phyloP scores from a whole-genome alignment of 2,888 invertebrate genomes.

The Hemaris fuciformis region DNA sequence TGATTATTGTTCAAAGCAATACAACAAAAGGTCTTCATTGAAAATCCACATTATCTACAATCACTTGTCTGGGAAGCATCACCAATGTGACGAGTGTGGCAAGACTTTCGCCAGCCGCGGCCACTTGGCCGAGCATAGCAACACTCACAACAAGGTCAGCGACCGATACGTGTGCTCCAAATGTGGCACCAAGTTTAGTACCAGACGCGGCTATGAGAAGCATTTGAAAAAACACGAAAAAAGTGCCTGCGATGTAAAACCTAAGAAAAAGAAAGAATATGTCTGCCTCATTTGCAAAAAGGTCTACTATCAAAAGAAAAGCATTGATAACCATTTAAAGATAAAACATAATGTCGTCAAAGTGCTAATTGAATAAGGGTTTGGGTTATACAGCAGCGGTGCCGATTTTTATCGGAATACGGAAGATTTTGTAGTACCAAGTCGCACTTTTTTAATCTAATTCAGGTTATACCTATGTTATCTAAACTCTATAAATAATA shows the following conservation, averaged over 20 bases:
- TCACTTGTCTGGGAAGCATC: constrained; percentile 32
- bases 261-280: constrained; percentile 15
- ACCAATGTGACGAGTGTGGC: constrained; percentile 51
- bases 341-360: constrained; percentile 20
- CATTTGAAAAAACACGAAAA: constrained; percentile 38
- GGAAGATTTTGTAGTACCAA: not conserved
- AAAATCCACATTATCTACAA: constrained; percentile 37
- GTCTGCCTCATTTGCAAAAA: constrained; percentile 21
- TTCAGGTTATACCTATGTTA: no score
- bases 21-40: constrained; percentile 32
- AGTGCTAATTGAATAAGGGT: not conserved
- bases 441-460: no score
- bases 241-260: constrained; percentile 12
- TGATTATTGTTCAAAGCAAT: constrained; percentile 47
- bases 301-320: constrained; percentile 21
- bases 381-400: no score
- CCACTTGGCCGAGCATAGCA: constrained; percentile 46
- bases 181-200: constrained; percentile 44
- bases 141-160: constrained; percentile 39
- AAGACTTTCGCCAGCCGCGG: constrained; percentile 39
- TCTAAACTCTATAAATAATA: no score
- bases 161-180: constrained; percentile 46
- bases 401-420: not conserved
- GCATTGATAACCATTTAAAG: constrained; percentile 23
- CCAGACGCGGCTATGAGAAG: constrained; percentile 43